Conservation (phyloP, 2,797 vertebrate species). For the Onychomys torridus region DNA sequence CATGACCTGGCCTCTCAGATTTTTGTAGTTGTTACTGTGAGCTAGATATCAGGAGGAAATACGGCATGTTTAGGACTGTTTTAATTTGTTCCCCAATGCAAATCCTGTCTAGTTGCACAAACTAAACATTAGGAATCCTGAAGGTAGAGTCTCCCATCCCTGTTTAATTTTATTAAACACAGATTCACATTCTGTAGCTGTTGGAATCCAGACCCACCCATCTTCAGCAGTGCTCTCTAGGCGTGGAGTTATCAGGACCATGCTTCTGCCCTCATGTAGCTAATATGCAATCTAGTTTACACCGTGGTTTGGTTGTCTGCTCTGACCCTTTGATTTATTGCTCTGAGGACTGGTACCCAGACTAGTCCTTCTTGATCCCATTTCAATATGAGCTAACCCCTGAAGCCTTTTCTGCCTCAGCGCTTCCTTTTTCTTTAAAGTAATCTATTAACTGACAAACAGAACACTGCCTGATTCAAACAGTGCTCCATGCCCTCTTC, state of each 20-base stretch:
- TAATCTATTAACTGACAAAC: background rate
- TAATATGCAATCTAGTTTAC: no score
- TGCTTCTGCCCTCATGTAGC: background rate
- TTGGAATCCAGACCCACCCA: background rate
- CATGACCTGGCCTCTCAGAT: background rate
- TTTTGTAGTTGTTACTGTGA: background rate
- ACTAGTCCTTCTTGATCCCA: background rate
- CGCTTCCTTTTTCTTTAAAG: background rate
- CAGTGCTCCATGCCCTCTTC: background rate
- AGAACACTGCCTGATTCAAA: background rate
- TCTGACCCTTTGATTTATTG: background rate
- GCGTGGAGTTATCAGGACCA: background rate
- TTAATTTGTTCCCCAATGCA: background rate
- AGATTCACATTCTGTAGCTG: background rate
- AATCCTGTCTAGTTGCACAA: background rate
- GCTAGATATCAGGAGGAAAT: background rate
- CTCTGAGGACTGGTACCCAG: background rate
- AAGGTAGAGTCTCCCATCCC: background rate
- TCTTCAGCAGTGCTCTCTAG: background rate
- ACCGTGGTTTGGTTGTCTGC: background rate
- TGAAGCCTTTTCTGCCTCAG: background rate
- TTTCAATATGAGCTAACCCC: background rate
- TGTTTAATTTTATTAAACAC: slow-evolving; percentile 1
- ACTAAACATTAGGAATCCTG: background rate
- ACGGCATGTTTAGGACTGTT: background rate